Percentiles rank a stretch among this genome's conserved stretches.
phyloP scores from a whole-genome alignment of 2,797 vertebrate species.

The Rhodeus uyekii region DNA sequence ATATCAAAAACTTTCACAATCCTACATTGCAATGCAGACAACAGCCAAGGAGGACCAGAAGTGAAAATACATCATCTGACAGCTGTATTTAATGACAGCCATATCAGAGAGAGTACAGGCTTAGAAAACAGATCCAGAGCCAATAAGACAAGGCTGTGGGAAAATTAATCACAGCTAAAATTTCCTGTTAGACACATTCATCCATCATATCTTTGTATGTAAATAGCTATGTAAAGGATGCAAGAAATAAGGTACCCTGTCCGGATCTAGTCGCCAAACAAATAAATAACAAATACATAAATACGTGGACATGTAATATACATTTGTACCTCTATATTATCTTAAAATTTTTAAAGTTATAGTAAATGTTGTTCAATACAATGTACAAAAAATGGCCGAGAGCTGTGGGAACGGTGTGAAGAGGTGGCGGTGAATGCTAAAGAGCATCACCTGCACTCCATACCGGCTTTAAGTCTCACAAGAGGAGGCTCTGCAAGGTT shows the following conservation, averaged over 20 bases:
- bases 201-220: neutral
- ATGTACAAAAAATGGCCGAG: too few species aligned
- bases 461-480: too few species aligned
- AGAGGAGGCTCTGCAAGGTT: too few species aligned
- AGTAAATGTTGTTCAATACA: too few species aligned
- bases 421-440: too few species aligned
- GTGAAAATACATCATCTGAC: slow-evolving; percentile 43
- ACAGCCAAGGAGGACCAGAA: neutral
- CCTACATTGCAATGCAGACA: neutral
- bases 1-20: neutral
- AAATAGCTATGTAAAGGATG: neutral
- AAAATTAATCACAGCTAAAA: slow-evolving; percentile 18
- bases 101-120: slow-evolving; percentile 1
- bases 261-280: neutral
- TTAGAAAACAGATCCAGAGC: neutral
- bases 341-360: too few species aligned
- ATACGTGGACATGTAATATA: too few species aligned
- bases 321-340: too few species aligned
- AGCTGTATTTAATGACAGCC: slow-evolving; percentile 34
- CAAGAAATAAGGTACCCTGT: neutral
- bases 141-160: slow-evolving; percentile 1
- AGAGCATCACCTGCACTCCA: too few species aligned
- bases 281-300: neutral
- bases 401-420: too few species aligned
- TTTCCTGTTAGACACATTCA: neutral